These are phyloP conservation scores for Coenonympha glycerion DNA, from an alignment of 2,888 invertebrate species.

Conservation along the genomic window DNA sequence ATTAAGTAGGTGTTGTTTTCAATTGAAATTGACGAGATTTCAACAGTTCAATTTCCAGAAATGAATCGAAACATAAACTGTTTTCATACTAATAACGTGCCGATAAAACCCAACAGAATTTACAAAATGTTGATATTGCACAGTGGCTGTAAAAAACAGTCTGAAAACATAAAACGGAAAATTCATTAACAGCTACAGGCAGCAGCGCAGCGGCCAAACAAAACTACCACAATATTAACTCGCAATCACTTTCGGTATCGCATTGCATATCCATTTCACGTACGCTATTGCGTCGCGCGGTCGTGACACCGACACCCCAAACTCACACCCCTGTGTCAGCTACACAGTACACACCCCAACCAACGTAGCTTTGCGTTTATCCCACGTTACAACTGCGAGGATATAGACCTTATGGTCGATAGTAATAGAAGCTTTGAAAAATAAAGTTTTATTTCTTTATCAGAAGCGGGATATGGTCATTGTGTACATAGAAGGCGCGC, in stretches of 20 bases:
- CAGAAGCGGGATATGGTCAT: conserved; percentile 37
- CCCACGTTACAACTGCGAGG: conserved; percentile 21
- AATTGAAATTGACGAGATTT: no score
- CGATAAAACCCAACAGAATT: not conserved
- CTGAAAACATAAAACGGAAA: conserved; percentile 2
- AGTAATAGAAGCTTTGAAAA: conserved; percentile 26
- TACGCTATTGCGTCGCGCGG: conserved; percentile 64
- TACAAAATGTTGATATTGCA: conserved; percentile 1
- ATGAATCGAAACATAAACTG: no score
- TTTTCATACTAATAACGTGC: not conserved
- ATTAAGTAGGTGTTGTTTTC: no score
- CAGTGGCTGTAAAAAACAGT: not conserved
- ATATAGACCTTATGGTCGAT: conserved; percentile 35
- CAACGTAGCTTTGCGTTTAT: conserved; percentile 37
- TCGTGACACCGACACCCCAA: conserved; percentile 64
- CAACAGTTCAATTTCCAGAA: no score
- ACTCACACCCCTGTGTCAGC: conserved; percentile 60
- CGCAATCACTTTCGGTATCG: conserved; percentile 61
- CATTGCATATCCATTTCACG: conserved; percentile 70
- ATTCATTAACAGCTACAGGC: conserved; percentile 11
- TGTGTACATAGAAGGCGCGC: conserved; percentile 73
- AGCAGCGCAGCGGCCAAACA: conserved; percentile 1
- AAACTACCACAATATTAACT: conserved; percentile 25
- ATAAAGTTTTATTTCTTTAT: conserved; percentile 16
- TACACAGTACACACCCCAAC: conserved; percentile 63